Conservation (phyloP, 2,888 invertebrate species). For the Oscheius sp. region DNA sequence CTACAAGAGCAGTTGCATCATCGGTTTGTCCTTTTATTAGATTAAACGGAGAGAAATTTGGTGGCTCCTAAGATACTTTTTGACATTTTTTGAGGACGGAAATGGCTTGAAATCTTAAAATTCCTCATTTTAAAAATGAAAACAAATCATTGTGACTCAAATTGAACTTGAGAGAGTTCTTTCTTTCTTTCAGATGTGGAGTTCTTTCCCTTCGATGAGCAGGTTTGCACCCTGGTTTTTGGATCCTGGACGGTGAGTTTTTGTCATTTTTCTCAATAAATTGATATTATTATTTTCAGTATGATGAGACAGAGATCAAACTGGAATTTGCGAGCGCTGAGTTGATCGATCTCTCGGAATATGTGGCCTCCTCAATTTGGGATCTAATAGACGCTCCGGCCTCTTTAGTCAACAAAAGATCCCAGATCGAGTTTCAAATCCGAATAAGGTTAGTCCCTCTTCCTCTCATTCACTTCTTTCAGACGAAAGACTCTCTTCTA, state of each 20-base stretch:
- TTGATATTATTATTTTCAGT: conserved; percentile 70
- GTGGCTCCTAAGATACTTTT: too few relatives aligned
- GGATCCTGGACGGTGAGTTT: conserved; percentile 65
- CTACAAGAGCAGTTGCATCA: conserved; percentile 98
- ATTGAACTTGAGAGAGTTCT: not conserved
- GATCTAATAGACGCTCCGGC: conserved; percentile 83
- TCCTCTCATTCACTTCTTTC: not conserved
- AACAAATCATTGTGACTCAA: not conserved
- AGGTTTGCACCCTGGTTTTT: conserved; percentile 65
- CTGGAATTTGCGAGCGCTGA: conserved; percentile 93
- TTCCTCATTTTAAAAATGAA: not conserved
- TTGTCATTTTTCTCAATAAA: not conserved
- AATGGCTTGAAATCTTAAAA: not conserved
- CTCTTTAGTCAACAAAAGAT: conserved; percentile 71
- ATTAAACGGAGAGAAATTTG: too few relatives aligned
- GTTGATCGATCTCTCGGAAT: conserved; percentile 91
- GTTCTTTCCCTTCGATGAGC: conserved; percentile 87
- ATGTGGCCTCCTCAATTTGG: conserved; percentile 98
- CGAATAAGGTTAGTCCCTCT: conserved; percentile 45
- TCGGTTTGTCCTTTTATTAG: conserved; percentile 75
- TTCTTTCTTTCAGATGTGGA: conserved; percentile 79
- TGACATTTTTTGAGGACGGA: too few relatives aligned
- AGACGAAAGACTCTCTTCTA: conserved; percentile 97
- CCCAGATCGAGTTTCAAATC: conserved; percentile 66
- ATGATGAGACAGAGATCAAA: conserved; percentile 95